These are phyloP conservation scores for Falco punctatus DNA, from an alignment of 2,113 vertebrate species.

Conservation along the genomic window DNA sequence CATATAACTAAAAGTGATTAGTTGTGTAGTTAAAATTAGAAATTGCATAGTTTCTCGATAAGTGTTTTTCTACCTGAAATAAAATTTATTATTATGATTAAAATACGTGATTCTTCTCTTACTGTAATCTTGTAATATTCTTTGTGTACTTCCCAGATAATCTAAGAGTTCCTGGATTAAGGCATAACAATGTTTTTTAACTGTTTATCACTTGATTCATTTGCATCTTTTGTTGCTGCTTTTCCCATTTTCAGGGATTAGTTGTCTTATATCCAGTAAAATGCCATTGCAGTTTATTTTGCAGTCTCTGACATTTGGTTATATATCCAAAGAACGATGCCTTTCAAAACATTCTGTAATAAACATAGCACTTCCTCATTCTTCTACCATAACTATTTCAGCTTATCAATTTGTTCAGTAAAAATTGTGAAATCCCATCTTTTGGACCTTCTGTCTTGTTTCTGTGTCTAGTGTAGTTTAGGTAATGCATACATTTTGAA, in stretches of 20 bases:
- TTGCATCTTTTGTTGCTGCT: background rate
- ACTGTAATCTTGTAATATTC: background rate
- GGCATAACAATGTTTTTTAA: background rate
- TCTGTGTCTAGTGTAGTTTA: background rate
- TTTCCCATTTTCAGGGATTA: conserved; percentile 24
- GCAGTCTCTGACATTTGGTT: background rate
- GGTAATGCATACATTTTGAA: conserved; percentile 2
- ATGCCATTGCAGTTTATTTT: background rate
- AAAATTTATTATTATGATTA: background rate
- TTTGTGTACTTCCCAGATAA: background rate
- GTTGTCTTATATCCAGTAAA: background rate
- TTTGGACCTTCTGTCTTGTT: background rate
- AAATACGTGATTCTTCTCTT: background rate
- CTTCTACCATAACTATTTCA: background rate
- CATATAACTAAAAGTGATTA: background rate
- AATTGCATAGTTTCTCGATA: background rate
- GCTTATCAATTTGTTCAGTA: background rate
- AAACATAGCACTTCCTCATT: background rate
- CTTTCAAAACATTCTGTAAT: background rate
- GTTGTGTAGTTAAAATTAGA: background rate
- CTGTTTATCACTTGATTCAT: background rate
- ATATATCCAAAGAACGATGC: background rate
- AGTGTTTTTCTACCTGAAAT: background rate
- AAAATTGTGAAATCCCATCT: background rate
- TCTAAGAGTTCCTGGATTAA: background rate